Evolutionary conservation across 2,797 vertebrate genomes (phyloP).

Genomic region (Rhinatrema bivittatum): DNA sequence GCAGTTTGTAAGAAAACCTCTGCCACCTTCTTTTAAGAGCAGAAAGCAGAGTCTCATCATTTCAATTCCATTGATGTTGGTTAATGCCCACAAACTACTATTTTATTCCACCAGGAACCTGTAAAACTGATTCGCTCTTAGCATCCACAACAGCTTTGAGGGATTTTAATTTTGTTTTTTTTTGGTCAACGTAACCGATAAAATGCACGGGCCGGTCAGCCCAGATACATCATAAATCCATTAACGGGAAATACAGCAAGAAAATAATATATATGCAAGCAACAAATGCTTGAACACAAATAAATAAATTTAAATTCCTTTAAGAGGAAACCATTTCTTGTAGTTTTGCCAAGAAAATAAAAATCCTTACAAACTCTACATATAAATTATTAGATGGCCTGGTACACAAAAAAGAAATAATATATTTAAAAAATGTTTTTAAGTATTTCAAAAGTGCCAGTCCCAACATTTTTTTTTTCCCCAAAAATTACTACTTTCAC

Average conservation of each 20-base stretch:
- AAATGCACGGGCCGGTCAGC: conserved; percentile 16
- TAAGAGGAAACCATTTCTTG: conserved; percentile 36
- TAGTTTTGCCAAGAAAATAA: conserved; percentile 50
- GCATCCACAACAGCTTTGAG: conserved; percentile 1
- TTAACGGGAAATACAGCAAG: conserved; percentile 47
- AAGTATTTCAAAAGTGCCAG: too few species aligned
- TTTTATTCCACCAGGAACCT: too few species aligned
- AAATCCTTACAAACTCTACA: conserved; percentile 61
- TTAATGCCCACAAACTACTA: too few species aligned
- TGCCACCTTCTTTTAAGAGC: too few species aligned
- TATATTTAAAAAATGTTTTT: conserved; percentile 49
- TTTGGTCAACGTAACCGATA: conserved; percentile 15
- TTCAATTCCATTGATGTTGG: too few species aligned
- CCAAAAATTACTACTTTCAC: too few species aligned
- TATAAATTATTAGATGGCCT: conserved; percentile 57
- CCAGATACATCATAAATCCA: conserved; percentile 29
- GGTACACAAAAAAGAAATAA: conserved; percentile 49
- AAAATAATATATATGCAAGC: conserved; percentile 39
- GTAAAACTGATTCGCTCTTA: conserved; percentile 11
- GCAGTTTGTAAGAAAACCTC: too few species aligned
- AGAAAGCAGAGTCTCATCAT: too few species aligned
- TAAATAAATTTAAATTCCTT: conserved; percentile 60
- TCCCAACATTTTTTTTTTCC: too few species aligned
- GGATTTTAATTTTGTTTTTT: conserved; percentile 11
- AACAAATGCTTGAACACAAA: conserved; percentile 48